These are phyloP conservation scores for Watsonalla cultraria DNA, from an alignment of 2,888 invertebrate species.

Conservation along the genomic window DNA sequence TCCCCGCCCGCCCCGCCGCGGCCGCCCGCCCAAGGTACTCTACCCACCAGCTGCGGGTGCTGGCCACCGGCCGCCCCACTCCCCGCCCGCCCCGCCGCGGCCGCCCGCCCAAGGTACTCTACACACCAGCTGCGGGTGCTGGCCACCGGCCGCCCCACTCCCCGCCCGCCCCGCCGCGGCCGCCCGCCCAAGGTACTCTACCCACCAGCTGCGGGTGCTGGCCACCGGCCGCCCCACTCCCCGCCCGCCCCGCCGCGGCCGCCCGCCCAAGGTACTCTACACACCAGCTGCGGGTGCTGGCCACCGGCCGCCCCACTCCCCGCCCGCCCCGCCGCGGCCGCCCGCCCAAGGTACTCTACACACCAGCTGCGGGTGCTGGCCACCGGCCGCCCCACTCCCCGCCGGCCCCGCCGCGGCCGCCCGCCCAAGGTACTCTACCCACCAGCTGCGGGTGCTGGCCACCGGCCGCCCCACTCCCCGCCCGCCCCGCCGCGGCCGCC, in stretches of 20 bases:
- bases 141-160: constrained; percentile 24
- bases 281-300: constrained; percentile 7
- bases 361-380: constrained; percentile 8
- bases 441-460: constrained; percentile 6
- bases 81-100: constrained; percentile 27
- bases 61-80: constrained; percentile 29
- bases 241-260: constrained; percentile 26
- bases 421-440: constrained; percentile 2
- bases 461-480: not conserved
- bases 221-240: constrained; percentile 26
- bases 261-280: constrained; percentile 27
- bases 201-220: constrained; percentile 66
- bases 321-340: constrained; percentile 2
- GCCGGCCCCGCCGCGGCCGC: constrained; percentile 1
- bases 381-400: not conserved
- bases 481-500: constrained; percentile 1
- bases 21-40: constrained; percentile 30
- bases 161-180: constrained; percentile 27
- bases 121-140: constrained; percentile 66
- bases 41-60: constrained; percentile 64
- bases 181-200: constrained; percentile 29
- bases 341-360: not conserved
- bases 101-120: constrained; percentile 29
- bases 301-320: not conserved
- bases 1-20: constrained; percentile 26